These are phyloP conservation scores for Montipora foliosa DNA, from an alignment of 64 coral and sea anemone species.

Conservation along the genomic window DNA sequence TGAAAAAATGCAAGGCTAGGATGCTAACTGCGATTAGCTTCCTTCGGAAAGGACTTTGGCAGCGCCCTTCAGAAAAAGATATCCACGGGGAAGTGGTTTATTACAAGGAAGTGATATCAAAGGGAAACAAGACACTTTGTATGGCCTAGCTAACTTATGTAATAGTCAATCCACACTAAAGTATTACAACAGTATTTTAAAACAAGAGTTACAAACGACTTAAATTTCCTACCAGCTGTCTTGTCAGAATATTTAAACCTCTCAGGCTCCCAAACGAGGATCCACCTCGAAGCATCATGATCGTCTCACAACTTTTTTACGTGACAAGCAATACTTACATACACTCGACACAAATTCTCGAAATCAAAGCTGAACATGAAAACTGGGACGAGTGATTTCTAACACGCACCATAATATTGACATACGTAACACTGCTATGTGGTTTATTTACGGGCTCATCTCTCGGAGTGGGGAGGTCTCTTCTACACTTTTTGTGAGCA, in stretches of 20 bases:
- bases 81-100: too few relatives aligned
- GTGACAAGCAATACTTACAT: neutral
- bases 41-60: too few relatives aligned
- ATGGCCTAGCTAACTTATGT: neutral
- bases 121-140: too few relatives aligned
- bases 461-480: too few relatives aligned
- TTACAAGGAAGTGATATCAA: too few relatives aligned
- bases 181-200: too few relatives aligned
- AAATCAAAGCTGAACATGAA: neutral
- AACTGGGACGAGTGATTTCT: neutral
- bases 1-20: too few relatives aligned
- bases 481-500: neutral
- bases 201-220: neutral
- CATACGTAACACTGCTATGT: neutral
- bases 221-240: conserved; percentile 8
- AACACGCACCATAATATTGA: neutral
- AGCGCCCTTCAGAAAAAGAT: too few relatives aligned
- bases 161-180: neutral
- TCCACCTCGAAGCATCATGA: conserved; percentile 23
- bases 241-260: neutral
- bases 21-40: too few relatives aligned
- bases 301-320: neutral
- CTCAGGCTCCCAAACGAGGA: neutral
- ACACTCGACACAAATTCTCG: neutral
- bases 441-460: neutral